A percentile compares a stretch with the other conserved stretches of the same genome.
phyloP scores from a whole-genome alignment of 2,888 invertebrate species.

The Koerneria pararmatus region DNA sequence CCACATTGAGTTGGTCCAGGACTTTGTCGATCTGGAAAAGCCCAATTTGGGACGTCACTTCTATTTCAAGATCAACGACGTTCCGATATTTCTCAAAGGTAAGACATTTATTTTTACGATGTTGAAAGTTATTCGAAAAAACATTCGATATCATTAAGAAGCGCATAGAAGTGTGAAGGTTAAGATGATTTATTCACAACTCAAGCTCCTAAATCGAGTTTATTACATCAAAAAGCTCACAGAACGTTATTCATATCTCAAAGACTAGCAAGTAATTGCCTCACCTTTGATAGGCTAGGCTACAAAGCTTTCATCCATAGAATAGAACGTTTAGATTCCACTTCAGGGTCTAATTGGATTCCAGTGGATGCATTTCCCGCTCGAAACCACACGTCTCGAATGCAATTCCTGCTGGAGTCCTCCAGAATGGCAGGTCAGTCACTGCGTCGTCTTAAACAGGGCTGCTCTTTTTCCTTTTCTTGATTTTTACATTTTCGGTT shows the following conservation, averaged over 20 bases:
- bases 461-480: background rate
- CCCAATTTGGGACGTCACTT: slow-evolving; percentile 68
- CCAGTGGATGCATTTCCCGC: slow-evolving; percentile 49
- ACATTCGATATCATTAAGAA: too few species aligned
- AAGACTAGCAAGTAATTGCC: too few species aligned
- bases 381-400: slow-evolving; percentile 26
- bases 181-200: too few species aligned
- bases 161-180: too few species aligned
- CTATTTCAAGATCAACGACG: slow-evolving; percentile 79
- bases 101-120: slow-evolving; percentile 65
- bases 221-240: too few species aligned
- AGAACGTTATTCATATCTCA: too few species aligned
- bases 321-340: background rate
- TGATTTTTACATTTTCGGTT: too few species aligned
- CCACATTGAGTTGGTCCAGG: slow-evolving; percentile 73
- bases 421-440: slow-evolving; percentile 17
- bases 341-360: slow-evolving; percentile 51
- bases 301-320: too few species aligned
- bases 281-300: too few species aligned
- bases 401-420: slow-evolving; percentile 39
- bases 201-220: too few species aligned
- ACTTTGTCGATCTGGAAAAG: slow-evolving; percentile 32
- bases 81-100: slow-evolving; percentile 82
- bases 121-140: slow-evolving; percentile 68
- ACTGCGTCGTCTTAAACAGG: background rate